A percentile compares a stretch with the other conserved stretches of the same genome.
Conservation (phyloP, 2,797 vertebrate species). For the Taenioides sp. region DNA sequence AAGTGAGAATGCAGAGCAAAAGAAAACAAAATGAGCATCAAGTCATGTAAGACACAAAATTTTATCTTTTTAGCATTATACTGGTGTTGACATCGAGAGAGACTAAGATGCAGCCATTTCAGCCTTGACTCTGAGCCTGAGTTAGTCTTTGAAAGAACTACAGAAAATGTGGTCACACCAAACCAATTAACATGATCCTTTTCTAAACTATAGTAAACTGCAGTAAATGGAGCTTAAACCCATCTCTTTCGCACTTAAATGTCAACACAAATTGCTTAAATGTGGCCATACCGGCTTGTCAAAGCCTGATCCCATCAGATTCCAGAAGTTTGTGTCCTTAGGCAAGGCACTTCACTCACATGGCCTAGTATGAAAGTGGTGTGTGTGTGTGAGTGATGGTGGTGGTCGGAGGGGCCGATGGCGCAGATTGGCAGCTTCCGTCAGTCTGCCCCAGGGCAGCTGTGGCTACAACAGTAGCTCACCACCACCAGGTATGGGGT, state of each 20-base stretch:
- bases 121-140: neutral
- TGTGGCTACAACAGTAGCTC: no score
- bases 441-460: no score
- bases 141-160: neutral
- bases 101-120: neutral
- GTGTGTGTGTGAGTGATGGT: no score
- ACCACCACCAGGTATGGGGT: no score
- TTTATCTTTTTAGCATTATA: neutral
- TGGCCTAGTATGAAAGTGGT: no score
- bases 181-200: no score
- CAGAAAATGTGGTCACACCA: neutral
- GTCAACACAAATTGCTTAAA: neutral
- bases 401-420: no score
- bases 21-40: constrained; percentile 4
- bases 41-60: neutral
- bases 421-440: no score
- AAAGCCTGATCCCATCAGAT: no score
- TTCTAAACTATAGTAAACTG: neutral
- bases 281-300: no score
- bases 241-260: neutral
- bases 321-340: no score
- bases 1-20: constrained; percentile 29
- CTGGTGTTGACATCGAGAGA: neutral
- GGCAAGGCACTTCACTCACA: no score
- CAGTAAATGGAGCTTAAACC: neutral